A percentile compares a stretch with the other conserved stretches of the same genome.
Evolutionary conservation across 2,797 vertebrate genomes (phyloP).

Genomic region (Intellagama lesueurii): DNA sequence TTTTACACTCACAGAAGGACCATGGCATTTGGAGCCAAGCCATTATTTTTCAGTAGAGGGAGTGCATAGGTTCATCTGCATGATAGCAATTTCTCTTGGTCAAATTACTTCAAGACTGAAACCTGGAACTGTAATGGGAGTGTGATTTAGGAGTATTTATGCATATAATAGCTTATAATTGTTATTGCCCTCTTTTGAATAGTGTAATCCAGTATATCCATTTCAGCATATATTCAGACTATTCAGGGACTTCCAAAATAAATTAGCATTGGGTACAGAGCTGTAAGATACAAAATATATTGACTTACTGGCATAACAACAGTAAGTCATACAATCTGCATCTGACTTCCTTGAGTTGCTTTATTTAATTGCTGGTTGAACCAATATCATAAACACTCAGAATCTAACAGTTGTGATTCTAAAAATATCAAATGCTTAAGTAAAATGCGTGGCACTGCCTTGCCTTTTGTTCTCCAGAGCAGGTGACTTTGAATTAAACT

Average conservation of each 20-base stretch:
- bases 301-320: not conserved
- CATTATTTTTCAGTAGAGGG: not conserved
- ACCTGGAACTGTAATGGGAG: not conserved
- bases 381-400: not conserved
- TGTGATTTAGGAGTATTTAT: not conserved
- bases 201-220: not conserved
- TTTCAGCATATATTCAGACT: not conserved
- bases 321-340: not conserved
- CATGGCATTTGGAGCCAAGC: not conserved
- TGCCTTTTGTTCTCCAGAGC: not conserved
- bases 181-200: not conserved
- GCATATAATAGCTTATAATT: not conserved
- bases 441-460: not conserved
- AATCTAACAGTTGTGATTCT: not conserved
- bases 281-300: not conserved
- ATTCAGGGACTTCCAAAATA: not conserved
- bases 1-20: not conserved
- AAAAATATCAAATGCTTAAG: not conserved
- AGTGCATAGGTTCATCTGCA: not conserved
- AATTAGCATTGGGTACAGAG: not conserved
- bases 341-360: not conserved
- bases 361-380: not conserved
- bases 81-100: not conserved
- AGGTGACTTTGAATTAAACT: conserved; percentile 17
- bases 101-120: not conserved